Percentiles rank a stretch among this genome's conserved stretches.
phyloP scores from a whole-genome alignment of 2,113 vertebrate species.

The Piprites chloris region DNA sequence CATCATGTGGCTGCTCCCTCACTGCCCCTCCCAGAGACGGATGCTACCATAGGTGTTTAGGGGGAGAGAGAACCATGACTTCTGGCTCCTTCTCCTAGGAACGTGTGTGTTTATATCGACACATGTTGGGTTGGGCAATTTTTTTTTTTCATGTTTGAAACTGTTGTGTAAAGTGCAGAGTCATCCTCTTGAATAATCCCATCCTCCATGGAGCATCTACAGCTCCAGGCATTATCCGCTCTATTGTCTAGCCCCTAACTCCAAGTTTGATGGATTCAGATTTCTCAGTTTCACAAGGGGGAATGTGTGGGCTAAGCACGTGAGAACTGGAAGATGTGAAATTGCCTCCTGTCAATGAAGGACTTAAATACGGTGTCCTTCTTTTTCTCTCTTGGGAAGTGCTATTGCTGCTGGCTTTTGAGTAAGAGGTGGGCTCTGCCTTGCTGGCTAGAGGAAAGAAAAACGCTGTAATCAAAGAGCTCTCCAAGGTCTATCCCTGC shows the following conservation, averaged over 20 bases:
- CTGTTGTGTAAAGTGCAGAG: not conserved
- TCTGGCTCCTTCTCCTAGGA: not conserved
- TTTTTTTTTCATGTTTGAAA: not conserved
- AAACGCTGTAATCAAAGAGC: not conserved
- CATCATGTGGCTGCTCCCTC: not conserved
- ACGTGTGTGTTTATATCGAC: not conserved
- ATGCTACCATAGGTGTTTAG: not conserved
- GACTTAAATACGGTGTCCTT: not conserved
- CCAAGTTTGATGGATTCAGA: not conserved
- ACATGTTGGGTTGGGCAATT: accelerated
- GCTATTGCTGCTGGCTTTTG: not conserved
- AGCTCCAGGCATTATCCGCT: not conserved
- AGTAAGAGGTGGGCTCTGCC: not conserved
- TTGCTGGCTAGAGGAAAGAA: not conserved
- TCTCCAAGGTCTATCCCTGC: not conserved
- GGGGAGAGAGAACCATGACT: not conserved
- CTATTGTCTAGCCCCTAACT: not conserved
- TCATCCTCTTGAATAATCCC: not conserved
- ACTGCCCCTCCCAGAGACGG: not conserved
- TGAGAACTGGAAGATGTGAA: not conserved
- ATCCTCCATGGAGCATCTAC: not conserved
- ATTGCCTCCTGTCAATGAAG: not conserved
- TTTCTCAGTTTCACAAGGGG: not conserved
- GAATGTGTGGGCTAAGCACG: accelerated
- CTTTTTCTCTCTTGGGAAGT: not conserved